phyloP scores from a whole-genome alignment of 1,140 invertebrate species.

The Drosophila micromelanica region DNA sequence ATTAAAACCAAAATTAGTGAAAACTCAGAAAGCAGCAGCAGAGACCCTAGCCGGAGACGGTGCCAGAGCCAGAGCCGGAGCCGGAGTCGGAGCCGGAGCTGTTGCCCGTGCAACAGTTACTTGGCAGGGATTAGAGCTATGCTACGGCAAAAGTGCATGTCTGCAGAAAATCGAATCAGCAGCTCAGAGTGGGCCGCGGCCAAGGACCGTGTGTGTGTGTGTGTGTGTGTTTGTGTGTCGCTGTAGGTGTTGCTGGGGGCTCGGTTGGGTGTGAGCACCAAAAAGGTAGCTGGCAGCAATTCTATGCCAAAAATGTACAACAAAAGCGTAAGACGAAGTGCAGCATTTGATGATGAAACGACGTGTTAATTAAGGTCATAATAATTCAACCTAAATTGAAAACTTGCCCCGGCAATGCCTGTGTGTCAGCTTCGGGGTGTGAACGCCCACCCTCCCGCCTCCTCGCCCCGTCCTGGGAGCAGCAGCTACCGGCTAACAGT shows the following conservation, averaged over 20 bases:
- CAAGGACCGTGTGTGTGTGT: not conserved
- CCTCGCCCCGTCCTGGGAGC: not conserved
- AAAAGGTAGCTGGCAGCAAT: constrained; percentile 46
- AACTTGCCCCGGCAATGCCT: constrained; percentile 63
- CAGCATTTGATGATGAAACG: constrained; percentile 81
- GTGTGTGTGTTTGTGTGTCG: not conserved
- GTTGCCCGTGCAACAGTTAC: constrained; percentile 59
- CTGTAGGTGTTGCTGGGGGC: not conserved
- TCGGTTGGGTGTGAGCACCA: not conserved
- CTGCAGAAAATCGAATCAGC: constrained; percentile 81
- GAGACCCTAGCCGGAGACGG: not conserved
- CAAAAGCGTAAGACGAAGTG: constrained; percentile 80
- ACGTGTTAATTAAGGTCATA: constrained; percentile 83
- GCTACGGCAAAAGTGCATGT: constrained; percentile 73
- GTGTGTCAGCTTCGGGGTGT: constrained; percentile 6
- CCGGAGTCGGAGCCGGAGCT: not conserved
- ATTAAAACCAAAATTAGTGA: constrained; percentile 79
- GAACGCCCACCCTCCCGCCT: not conserved
- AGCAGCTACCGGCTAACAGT: constrained; percentile 1
- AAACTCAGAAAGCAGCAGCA: constrained; percentile 33
- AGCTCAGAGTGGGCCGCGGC: constrained; percentile 53
- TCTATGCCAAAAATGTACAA: constrained; percentile 74
- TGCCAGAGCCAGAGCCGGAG: constrained; percentile 3
- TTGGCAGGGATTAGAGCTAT: constrained; percentile 70
- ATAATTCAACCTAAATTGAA: constrained; percentile 83